Base-by-base conservation (phyloP, 2,888 invertebrate genomes). In the Drosophila cyrtoloma region DNA sequence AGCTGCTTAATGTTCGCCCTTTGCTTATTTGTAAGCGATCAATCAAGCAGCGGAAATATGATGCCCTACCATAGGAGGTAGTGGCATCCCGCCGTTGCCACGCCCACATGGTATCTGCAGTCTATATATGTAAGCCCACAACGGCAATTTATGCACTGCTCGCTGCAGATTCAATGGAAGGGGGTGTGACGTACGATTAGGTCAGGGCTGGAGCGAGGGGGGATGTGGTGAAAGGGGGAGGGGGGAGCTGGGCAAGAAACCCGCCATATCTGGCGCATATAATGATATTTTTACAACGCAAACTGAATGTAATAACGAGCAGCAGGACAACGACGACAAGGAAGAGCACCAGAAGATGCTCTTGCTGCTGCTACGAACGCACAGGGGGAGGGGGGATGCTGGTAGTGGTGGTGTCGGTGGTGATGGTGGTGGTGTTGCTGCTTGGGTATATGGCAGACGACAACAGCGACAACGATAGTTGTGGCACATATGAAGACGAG, bases 401-500 rank as follows among this genome's bases (percentile, higher is more conserved):
- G 39, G 39, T 39, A 4, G 39, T 9, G 19, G 39, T 42, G 39
- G 39, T 19, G 19, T n/a, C 3, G 42, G 5, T 44, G 44, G 12
- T n/a, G 44, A 33, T 33, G 33, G 12, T 44, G n/a, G n/a, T 44
- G 22, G 14, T 22, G 44, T 47, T 47, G 47, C 22, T 47, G 47
- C 22, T 26, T 26, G 47, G 16, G 22, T 7, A 33, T 66, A 53
- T 64, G 53, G 59, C 61, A 67, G 79, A 73, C 78, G 61, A 77
- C 78, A 70, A 71, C 79, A 64, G 57, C 70, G 65, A 73, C 72
- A 53, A 62, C 66, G 74, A 84, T 85, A 86, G 81, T 86, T 89
- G 89, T 87, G 85, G 85, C 85, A 84, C 89, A 88, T 88, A 85
- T 85, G 86, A 90, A 88, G 90, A 86, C 86, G 90, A 86, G 90